phyloP scores from a whole-genome alignment of 2,797 vertebrate genomes.

The Chaetodon trifasciatus region DNA sequence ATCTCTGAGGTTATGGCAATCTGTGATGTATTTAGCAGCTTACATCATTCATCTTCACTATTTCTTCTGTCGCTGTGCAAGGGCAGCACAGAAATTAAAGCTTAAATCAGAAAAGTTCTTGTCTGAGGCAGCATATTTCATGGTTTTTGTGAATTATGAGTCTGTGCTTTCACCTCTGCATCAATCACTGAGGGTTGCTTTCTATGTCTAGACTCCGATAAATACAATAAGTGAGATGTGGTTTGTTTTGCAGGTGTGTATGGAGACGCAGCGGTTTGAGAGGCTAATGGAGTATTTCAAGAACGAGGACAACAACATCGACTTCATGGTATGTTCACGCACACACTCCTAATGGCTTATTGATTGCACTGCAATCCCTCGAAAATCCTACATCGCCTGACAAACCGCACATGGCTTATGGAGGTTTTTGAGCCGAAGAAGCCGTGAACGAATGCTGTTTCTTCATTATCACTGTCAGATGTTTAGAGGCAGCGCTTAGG shows the following conservation, averaged over 20 bases:
- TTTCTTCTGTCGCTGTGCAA: background rate
- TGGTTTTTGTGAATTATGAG: background rate
- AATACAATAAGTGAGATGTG: background rate
- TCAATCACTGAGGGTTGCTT: background rate
- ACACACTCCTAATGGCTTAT: conserved; percentile 46
- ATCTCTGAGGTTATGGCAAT: background rate
- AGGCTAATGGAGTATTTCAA: conserved; percentile 98
- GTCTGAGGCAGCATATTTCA: background rate
- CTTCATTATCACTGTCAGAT: conserved; percentile 5
- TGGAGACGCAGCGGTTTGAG: conserved; percentile 95
- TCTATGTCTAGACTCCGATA: background rate
- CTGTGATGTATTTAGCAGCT: conserved; percentile 12
- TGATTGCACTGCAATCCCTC: conserved; percentile 31
- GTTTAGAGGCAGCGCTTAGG: conserved; percentile 9
- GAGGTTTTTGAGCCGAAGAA: conserved; percentile 7
- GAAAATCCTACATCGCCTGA: conserved; percentile 21
- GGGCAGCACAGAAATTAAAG: background rate
- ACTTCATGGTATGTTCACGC: conserved; percentile 92
- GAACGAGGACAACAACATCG: conserved; percentile 97
- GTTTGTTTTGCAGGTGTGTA: conserved; percentile 89
- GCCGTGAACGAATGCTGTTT: conserved; percentile 9
- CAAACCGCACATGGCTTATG: conserved; percentile 12
- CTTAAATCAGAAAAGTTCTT: conserved; percentile 2
- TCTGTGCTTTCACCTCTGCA: too few relatives aligned
- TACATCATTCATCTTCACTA: background rate